Evolutionary conservation across 2,888 invertebrate genomes (phyloP).

Genomic region (Polyploca ridens): DNA sequence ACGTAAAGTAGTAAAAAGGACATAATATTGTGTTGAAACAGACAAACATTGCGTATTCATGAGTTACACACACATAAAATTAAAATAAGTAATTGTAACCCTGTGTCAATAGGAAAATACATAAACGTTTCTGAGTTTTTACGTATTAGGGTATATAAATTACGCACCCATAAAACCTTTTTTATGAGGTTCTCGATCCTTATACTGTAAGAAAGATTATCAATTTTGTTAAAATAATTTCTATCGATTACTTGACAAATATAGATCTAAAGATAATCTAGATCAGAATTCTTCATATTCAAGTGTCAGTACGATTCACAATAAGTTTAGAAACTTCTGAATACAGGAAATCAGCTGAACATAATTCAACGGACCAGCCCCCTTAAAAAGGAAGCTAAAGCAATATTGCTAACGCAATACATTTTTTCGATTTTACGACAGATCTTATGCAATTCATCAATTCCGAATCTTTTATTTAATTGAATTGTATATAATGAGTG

Average conservation of each 20-base stretch:
- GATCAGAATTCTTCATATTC: no score
- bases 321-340: no score
- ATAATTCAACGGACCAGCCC: no score
- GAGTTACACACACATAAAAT: conserved; percentile 11
- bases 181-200: background rate
- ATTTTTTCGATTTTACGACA: no score
- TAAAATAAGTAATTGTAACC: conserved; percentile 11
- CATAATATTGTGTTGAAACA: conserved; percentile 9
- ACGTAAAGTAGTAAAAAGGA: conserved; percentile 12
- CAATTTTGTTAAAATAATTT: background rate
- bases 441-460: no score
- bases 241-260: background rate
- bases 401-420: no score
- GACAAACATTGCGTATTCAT: conserved; percentile 14
- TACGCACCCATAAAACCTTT: background rate
- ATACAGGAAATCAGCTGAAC: no score
- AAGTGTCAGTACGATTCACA: no score
- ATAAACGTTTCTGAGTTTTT: background rate
- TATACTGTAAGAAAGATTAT: background rate
- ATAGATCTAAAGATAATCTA: no score
- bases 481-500: no score
- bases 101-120: background rate
- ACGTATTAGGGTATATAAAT: background rate
- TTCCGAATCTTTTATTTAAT: no score
- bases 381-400: no score